These are phyloP conservation scores for Gymnoscopelus microlampas DNA, from an alignment of 2,797 vertebrate genomes.

Conservation along the genomic window DNA sequence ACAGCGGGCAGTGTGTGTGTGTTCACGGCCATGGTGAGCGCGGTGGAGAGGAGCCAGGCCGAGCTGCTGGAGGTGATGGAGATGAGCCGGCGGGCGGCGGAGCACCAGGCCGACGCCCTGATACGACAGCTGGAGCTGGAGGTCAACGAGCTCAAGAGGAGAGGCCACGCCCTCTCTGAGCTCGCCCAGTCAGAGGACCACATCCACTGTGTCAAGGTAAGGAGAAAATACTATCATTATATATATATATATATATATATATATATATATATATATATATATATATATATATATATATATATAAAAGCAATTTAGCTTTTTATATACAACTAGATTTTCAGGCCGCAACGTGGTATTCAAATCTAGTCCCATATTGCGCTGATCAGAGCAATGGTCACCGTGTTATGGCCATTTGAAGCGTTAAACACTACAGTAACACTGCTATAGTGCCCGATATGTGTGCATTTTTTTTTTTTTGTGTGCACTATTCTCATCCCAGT, in stretches of 20 bases:
- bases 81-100: conserved; percentile 52
- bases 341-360: no score
- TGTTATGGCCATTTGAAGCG: no score
- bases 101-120: conserved; percentile 65
- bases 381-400: no score
- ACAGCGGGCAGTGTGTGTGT: conserved; percentile 56
- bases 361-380: background rate
- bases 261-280: no score
- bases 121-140: conserved; percentile 76
- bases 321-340: background rate
- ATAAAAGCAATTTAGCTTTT: no score
- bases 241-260: no score
- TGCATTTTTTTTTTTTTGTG: no score
- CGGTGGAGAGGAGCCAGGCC: conserved; percentile 70
- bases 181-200: conserved; percentile 68
- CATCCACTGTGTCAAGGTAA: conserved; percentile 70
- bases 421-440: no score
- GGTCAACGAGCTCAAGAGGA: conserved; percentile 62
- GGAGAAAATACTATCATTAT: no score
- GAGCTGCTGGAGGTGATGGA: conserved; percentile 74
- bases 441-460: no score
- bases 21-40: conserved; percentile 54
- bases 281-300: no score
- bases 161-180: conserved; percentile 50
- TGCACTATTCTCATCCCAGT: no score